Evolutionary conservation across 35 echinoderm and acorn worm species (phyloP).

Genomic region (Anneissia japonica): DNA sequence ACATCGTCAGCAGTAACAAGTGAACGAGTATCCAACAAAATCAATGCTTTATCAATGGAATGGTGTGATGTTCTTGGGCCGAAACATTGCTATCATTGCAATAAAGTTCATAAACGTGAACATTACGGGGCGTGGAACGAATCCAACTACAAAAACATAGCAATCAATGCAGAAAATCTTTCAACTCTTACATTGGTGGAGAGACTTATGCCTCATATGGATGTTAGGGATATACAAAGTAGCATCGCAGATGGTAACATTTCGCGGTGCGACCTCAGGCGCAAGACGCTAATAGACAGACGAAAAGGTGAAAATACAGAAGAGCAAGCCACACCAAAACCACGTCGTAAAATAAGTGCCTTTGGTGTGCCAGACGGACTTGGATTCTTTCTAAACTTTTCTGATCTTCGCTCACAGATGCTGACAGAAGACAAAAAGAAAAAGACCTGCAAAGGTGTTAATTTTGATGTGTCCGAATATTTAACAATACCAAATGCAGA

Average conservation of each 20-base stretch:
- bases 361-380: background rate
- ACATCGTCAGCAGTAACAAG: background rate
- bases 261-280: background rate
- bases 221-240: background rate
- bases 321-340: background rate
- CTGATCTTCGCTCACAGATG: background rate
- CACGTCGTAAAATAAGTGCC: background rate
- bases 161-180: background rate
- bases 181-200: background rate
- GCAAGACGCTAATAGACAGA: background rate
- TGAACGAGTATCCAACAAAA: background rate
- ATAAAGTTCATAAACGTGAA: background rate
- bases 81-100: background rate
- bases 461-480: background rate
- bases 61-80: background rate
- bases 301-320: background rate
- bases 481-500: background rate
- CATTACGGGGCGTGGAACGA: background rate
- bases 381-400: background rate
- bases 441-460: background rate
- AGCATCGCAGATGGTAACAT: background rate
- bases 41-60: background rate
- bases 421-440: background rate
- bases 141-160: background rate
- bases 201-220: background rate